These are phyloP conservation scores for Aphyosemion australe DNA, from an alignment of 2,113 vertebrate species.

Conservation along the genomic window DNA sequence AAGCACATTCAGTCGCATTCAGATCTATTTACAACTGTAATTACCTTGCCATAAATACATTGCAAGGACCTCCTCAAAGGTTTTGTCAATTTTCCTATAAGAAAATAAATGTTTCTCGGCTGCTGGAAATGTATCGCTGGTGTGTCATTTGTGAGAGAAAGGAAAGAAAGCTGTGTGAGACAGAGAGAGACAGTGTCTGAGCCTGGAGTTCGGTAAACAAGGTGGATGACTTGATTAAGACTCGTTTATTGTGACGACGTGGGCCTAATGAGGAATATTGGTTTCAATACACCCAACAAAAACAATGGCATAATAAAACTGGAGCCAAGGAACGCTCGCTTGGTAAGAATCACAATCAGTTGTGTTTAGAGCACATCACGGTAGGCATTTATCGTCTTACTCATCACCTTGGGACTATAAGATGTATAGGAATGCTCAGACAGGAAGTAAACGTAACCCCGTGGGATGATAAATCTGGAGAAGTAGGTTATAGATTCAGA, in stretches of 20 bases:
- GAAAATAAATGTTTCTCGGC: background rate
- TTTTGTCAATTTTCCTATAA: background rate
- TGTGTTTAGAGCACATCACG: conserved; percentile 26
- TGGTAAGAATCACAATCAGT: conserved; percentile 37
- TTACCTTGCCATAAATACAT: background rate
- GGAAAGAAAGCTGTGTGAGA: conserved; percentile 12
- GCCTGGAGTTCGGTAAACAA: conserved; percentile 46
- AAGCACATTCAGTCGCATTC: background rate
- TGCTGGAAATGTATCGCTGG: conserved; percentile 7
- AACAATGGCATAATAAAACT: conserved; percentile 42
- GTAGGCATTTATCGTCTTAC: conserved; percentile 18
- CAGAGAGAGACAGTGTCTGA: conserved; percentile 20
- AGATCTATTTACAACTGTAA: background rate
- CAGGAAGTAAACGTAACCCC: background rate
- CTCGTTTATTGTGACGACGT: conserved; percentile 43
- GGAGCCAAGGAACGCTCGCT: conserved; percentile 26
- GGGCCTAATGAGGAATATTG: conserved; percentile 52
- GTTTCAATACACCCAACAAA: conserved; percentile 43
- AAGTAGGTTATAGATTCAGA: conserved; percentile 29
- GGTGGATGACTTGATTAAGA: conserved; percentile 56
- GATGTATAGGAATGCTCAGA: background rate
- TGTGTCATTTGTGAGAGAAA: conserved; percentile 2
- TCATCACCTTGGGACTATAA: conserved; percentile 1
- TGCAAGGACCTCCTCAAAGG: background rate
- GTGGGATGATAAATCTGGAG: background rate